A percentile compares a stretch with the other conserved stretches of the same genome.
Conservation (phyloP, 2,888 invertebrate species). For the Cerastoderma edule region DNA sequence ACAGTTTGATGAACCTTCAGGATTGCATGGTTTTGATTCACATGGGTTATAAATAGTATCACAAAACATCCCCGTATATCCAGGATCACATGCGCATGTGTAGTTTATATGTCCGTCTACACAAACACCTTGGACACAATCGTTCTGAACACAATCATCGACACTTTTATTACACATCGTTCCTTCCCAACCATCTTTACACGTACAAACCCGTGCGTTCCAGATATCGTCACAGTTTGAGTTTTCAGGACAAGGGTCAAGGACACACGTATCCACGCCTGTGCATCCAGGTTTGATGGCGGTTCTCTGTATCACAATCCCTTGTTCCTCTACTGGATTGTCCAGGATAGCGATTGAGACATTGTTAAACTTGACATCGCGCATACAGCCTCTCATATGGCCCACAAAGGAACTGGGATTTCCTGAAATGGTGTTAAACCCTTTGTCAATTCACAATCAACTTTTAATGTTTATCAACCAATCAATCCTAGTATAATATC, state of each 20-base stretch:
- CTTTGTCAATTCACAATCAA: too few species aligned
- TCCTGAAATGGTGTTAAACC: constrained; percentile 69
- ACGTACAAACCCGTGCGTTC: constrained; percentile 75
- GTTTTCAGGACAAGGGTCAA: constrained; percentile 73
- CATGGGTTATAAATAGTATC: constrained; percentile 68
- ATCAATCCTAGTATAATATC: too few species aligned
- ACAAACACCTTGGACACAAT: constrained; percentile 70
- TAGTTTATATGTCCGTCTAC: constrained; percentile 70
- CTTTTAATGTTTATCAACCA: too few species aligned
- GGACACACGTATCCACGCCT: constrained; percentile 71
- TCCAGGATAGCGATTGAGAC: constrained; percentile 54
- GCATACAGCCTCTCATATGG: constrained; percentile 77
- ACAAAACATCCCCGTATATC: constrained; percentile 70
- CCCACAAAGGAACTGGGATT: constrained; percentile 65
- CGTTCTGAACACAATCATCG: constrained; percentile 69
- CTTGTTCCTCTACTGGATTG: constrained; percentile 17
- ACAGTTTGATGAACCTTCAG: constrained; percentile 67
- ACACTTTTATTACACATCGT: constrained; percentile 69
- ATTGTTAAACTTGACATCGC: constrained; percentile 72
- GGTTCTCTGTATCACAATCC: constrained; percentile 50
- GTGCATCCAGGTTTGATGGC: constrained; percentile 69
- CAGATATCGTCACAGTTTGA: constrained; percentile 74
- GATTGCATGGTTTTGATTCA: constrained; percentile 67
- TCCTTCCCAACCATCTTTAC: constrained; percentile 78
- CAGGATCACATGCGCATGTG: constrained; percentile 66